A percentile compares a stretch with the other conserved stretches of the same genome.
phyloP scores from a whole-genome alignment of 92 coral and sea anemone genomes.

The Porites rus region DNA sequence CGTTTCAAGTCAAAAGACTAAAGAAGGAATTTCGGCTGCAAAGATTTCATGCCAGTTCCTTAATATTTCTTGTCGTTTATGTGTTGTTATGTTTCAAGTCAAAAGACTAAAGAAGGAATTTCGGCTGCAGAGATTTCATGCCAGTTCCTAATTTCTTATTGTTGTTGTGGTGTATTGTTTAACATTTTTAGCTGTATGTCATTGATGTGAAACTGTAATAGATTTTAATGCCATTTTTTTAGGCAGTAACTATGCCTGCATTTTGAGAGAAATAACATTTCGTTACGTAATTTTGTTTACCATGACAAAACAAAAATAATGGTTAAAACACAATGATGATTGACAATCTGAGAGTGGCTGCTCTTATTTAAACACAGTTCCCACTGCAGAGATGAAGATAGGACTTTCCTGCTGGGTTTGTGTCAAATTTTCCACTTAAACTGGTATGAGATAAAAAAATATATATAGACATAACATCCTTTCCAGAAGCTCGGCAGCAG shows the following conservation, averaged over 20 bases:
- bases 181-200: too few relatives aligned
- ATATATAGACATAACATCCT: not conserved
- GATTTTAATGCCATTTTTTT: not conserved
- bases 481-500: not conserved
- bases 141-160: not conserved
- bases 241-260: not conserved
- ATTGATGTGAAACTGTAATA: not conserved
- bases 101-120: not conserved
- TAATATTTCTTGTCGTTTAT: not conserved
- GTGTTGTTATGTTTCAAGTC: not conserved
- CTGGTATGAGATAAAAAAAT: not conserved
- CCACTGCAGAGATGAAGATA: not conserved
- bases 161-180: too few relatives aligned
- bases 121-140: constrained; percentile 22
- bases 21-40: constrained; percentile 21
- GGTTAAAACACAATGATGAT: not conserved
- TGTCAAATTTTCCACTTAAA: constrained; percentile 15
- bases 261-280: not conserved
- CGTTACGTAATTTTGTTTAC: constrained; percentile 2
- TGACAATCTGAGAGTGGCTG: constrained; percentile 27
- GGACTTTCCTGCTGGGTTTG: constrained; percentile 10
- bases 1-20: not conserved
- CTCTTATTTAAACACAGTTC: constrained; percentile 21
- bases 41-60: constrained; percentile 16
- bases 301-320: constrained; percentile 7